Evolutionary conservation across 92 coral and sea anemone species (phyloP).

Genomic region (Paragorgia papillata): DNA sequence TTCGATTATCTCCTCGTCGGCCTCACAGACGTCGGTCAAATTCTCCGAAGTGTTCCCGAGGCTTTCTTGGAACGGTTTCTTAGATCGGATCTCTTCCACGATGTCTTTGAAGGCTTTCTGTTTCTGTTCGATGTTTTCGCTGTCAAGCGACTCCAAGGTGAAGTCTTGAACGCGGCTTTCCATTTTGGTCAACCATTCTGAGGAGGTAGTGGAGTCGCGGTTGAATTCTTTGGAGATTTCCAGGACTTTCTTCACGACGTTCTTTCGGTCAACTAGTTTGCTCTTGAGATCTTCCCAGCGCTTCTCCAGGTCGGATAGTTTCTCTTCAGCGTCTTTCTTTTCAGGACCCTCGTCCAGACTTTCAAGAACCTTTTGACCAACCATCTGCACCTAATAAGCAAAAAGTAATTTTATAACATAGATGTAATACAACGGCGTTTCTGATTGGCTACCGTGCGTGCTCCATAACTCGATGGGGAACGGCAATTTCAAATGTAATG

Average conservation of each 20-base stretch:
- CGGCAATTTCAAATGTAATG: too few relatives aligned
- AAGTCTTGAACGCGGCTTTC: slow-evolving; percentile 69
- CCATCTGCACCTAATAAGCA: slow-evolving; percentile 70
- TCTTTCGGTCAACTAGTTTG: slow-evolving; percentile 65
- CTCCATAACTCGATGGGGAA: too few relatives aligned
- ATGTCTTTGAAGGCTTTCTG: slow-evolving; percentile 65
- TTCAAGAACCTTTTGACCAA: slow-evolving; percentile 81
- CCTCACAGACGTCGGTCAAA: slow-evolving; percentile 73
- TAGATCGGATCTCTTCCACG: slow-evolving; percentile 74
- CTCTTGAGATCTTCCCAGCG: slow-evolving; percentile 79
- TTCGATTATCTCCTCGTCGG: slow-evolving; percentile 77
- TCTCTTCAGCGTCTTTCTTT: slow-evolving; percentile 64
- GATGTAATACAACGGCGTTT: too few relatives aligned
- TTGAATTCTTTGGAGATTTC: slow-evolving; percentile 78
- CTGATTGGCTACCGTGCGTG: too few relatives aligned
- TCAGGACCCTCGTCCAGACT: slow-evolving; percentile 77
- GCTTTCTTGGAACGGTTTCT: slow-evolving; percentile 61
- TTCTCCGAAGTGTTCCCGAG: slow-evolving; percentile 68
- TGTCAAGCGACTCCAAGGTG: slow-evolving; percentile 61
- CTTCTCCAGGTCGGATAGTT: slow-evolving; percentile 72
- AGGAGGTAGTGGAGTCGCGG: slow-evolving; percentile 55
- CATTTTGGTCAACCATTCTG: slow-evolving; percentile 78
- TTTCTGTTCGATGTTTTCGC: slow-evolving; percentile 70
- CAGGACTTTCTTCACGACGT: slow-evolving; percentile 59
- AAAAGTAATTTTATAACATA: too few relatives aligned